Conservation (phyloP, 2,797 vertebrate genomes). For the Micrastur ruficollis region DNA sequence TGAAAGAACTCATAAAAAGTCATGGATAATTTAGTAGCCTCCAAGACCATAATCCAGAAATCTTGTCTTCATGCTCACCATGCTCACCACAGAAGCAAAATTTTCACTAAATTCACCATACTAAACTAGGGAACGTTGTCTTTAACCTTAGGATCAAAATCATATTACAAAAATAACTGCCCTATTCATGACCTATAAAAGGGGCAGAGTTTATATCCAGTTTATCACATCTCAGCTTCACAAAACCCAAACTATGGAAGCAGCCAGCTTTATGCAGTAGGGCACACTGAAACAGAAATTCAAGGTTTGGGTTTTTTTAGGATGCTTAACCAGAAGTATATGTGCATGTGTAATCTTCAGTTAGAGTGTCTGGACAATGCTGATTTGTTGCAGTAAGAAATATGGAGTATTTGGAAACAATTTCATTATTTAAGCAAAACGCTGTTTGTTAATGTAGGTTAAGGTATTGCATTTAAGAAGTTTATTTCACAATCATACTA, state of each 20-base stretch:
- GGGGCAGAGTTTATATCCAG: neutral
- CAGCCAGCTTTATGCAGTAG: neutral
- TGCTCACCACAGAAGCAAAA: neutral
- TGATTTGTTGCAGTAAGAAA: neutral
- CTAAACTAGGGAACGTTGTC: neutral
- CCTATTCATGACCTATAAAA: neutral
- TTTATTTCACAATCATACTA: neutral
- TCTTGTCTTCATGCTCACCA: neutral
- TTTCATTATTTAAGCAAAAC: neutral
- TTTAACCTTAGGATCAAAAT: neutral
- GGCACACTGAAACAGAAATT: neutral
- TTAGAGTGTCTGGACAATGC: neutral
- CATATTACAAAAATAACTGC: neutral
- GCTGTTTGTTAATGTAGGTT: neutral
- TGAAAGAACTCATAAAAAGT: neutral
- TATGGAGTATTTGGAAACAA: neutral
- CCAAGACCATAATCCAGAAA: neutral
- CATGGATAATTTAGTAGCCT: neutral
- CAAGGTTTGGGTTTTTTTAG: accelerated
- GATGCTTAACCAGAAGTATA: neutral
- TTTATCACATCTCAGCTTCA: neutral
- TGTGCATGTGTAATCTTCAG: neutral
- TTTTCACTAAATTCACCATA: neutral
- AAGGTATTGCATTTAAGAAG: neutral
- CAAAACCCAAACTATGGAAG: neutral